These are phyloP conservation scores for Conopomorpha cramerella DNA, from an alignment of 1,140 invertebrate genomes.

Conservation along the genomic window DNA sequence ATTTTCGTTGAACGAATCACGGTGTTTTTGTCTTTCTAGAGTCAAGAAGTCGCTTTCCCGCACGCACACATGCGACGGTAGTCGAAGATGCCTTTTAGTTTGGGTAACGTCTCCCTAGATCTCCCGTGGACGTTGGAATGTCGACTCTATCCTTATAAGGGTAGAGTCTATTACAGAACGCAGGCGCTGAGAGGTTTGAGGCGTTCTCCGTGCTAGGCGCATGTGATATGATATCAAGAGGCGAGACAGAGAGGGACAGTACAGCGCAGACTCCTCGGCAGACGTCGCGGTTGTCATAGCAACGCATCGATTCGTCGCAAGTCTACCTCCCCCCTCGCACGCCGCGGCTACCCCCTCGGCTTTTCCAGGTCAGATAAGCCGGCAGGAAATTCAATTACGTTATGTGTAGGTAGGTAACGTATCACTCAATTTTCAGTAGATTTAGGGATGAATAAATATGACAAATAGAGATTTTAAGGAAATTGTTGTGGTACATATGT, in stretches of 20 bases:
- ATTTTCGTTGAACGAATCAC: conserved; percentile 11
- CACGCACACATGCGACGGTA: conserved; percentile 12
- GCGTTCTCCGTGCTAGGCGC: too few species aligned
- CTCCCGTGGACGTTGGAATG: too few species aligned
- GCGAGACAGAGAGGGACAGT: conserved; percentile 30
- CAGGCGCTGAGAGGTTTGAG: too few species aligned
- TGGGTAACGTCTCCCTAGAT: neutral
- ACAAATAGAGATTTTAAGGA: too few species aligned
- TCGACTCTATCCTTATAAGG: too few species aligned
- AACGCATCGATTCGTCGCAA: conserved; percentile 54
- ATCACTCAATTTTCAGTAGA: too few species aligned
- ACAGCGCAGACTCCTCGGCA: conserved; percentile 57
- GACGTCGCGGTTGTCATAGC: conserved; percentile 54
- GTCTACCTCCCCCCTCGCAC: conserved; percentile 23
- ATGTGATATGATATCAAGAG: conserved; percentile 2
- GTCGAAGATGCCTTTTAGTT: neutral
- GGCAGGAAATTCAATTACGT: too few species aligned
- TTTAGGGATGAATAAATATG: too few species aligned
- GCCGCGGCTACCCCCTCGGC: conserved; percentile 27
- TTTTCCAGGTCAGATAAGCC: conserved; percentile 47
- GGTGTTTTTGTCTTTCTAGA: conserved; percentile 40
- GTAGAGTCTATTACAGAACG: too few species aligned
- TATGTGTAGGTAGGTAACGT: too few species aligned
- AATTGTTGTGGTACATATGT: too few species aligned
- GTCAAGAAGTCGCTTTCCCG: conserved; percentile 31